Evolutionary conservation across 1,140 invertebrate species (phyloP).

Genomic region (Trinorchestia longiramus): DNA sequence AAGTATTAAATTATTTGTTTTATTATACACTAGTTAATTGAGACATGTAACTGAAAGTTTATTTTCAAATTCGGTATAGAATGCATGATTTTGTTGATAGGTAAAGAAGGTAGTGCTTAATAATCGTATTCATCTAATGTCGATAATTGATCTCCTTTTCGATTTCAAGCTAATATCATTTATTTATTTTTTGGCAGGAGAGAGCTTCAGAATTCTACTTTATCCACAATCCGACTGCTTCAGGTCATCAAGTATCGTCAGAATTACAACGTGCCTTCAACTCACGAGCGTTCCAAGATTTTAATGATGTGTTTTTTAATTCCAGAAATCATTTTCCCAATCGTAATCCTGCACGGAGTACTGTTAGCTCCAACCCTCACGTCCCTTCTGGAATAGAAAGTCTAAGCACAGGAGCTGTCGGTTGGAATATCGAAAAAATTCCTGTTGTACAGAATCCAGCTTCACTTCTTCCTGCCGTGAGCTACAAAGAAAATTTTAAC

Average conservation of each 20-base stretch:
- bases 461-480: constrained; percentile 24
- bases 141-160: not conserved
- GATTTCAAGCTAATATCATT: not conserved
- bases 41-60: no score
- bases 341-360: not conserved
- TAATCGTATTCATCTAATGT: not conserved
- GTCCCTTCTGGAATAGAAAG: not conserved
- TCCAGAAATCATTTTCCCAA: not conserved
- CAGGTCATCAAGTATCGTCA: not conserved
- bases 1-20: no score
- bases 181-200: not conserved
- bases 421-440: not conserved
- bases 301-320: not conserved
- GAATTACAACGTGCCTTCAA: not conserved
- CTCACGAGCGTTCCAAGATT: not conserved
- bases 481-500: constrained; percentile 19
- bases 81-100: not conserved
- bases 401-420: not conserved
- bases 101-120: not conserved
- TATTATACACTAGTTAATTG: no score
- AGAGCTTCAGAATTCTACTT: not conserved
- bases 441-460: not conserved
- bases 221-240: not conserved
- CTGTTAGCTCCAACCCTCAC: constrained; percentile 28
- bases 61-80: not conserved